phyloP scores from a whole-genome alignment of 2,797 vertebrate genomes.

The Pangasius mekongensis region DNA sequence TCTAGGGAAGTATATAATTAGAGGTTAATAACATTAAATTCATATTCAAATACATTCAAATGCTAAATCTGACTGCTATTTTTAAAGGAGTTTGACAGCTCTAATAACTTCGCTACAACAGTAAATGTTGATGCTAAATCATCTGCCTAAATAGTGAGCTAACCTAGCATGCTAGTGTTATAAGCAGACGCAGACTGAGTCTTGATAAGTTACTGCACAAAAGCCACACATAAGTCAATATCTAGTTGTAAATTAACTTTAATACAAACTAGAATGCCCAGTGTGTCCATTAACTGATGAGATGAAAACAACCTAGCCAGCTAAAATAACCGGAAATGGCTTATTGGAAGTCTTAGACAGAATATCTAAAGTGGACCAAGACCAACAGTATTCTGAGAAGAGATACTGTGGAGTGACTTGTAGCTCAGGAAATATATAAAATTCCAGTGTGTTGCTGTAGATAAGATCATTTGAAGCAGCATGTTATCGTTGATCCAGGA shows the following conservation, averaged over 20 bases:
- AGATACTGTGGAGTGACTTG: background rate
- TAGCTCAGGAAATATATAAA: background rate
- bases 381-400: background rate
- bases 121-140: background rate
- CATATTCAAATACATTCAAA: background rate
- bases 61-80: background rate
- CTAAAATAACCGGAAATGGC: background rate
- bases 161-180: background rate
- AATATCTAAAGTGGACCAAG: background rate
- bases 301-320: background rate
- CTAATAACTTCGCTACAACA: background rate
- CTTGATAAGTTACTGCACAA: background rate
- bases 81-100: background rate
- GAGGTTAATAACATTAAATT: background rate
- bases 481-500: background rate
- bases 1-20: conserved; percentile 6
- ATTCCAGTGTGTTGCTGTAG: background rate
- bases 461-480: background rate
- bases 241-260: background rate
- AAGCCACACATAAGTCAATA: background rate
- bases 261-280: background rate
- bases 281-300: background rate
- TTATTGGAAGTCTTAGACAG: background rate
- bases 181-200: background rate
- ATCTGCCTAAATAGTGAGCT: background rate